Conservation (phyloP, 2,888 invertebrate genomes). For the Loripinus fragilis region DNA sequence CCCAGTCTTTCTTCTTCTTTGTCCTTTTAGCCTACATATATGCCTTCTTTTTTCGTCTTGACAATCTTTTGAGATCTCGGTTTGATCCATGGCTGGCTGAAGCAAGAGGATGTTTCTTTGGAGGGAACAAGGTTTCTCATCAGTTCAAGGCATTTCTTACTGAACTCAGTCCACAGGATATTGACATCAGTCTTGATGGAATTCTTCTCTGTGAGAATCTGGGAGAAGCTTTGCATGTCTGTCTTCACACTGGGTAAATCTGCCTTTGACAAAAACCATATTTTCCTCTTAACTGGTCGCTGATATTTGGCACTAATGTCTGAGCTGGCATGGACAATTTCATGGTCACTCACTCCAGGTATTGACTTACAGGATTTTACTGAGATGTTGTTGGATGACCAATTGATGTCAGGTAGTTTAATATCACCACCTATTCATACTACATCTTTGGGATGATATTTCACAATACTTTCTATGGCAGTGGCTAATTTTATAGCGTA, state of each 20-base stretch:
- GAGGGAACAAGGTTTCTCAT: constrained; percentile 1
- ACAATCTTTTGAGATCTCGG: constrained; percentile 2
- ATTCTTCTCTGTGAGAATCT: too few relatives aligned
- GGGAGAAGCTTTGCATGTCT: not conserved
- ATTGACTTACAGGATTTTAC: not conserved
- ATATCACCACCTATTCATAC: too few relatives aligned
- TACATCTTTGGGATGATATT: too few relatives aligned
- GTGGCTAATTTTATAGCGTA: too few relatives aligned
- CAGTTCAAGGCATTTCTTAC: not conserved
- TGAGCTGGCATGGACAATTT: not conserved
- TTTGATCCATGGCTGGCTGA: constrained; percentile 17
- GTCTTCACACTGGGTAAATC: constrained; percentile 4
- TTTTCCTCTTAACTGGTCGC: not conserved
- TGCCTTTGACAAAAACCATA: constrained; percentile 17
- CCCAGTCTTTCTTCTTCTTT: not conserved
- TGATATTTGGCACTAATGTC: not conserved
- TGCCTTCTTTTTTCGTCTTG: constrained; percentile 18
- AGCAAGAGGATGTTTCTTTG: constrained; percentile 4
- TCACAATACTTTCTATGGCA: too few relatives aligned
- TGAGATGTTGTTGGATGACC: too few relatives aligned
- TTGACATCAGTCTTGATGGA: too few relatives aligned
- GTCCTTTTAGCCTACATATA: not conserved
- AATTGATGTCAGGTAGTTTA: too few relatives aligned
- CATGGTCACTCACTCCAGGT: constrained; percentile 21
- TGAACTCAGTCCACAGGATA: not conserved